Evolutionary conservation across 2,797 vertebrate species (phyloP).

Genomic region (Centropyge bicolor): DNA sequence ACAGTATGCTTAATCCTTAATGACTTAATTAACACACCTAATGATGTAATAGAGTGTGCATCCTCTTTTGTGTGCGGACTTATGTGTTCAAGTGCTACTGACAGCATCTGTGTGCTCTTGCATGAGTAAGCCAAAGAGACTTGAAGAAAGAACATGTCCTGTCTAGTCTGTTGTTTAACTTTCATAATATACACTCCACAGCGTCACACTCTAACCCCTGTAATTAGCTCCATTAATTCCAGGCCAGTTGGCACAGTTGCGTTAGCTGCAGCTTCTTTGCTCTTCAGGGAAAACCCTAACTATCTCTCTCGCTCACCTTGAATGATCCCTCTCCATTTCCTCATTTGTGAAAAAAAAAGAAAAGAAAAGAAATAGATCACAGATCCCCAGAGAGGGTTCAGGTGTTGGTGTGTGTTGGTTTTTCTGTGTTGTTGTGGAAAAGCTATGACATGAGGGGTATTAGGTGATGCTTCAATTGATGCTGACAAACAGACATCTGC

Average conservation of each 20-base stretch:
- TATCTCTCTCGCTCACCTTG: constrained; percentile 12
- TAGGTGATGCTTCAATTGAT: constrained; percentile 54
- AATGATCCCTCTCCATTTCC: constrained; percentile 54
- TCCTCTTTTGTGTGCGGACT: not conserved
- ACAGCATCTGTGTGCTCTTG: constrained; percentile 1
- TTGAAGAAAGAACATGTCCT: not conserved
- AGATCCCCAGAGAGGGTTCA: constrained; percentile 55
- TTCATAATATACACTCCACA: constrained; percentile 5
- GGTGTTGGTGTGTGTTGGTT: constrained; percentile 47
- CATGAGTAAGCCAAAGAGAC: constrained; percentile 2
- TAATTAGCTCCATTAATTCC: constrained; percentile 25
- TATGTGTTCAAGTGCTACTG: not conserved
- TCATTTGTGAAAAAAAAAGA: constrained; percentile 44
- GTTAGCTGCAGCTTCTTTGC: constrained; percentile 5
- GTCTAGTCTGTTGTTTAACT: constrained; percentile 3
- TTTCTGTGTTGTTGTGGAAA: constrained; percentile 60
- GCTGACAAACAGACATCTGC: constrained; percentile 66
- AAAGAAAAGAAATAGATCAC: constrained; percentile 55
- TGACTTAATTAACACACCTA: not conserved
- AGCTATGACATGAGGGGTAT: constrained; percentile 57
- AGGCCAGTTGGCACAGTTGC: constrained; percentile 1
- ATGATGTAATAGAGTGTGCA: not conserved
- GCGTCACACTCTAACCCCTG: not conserved
- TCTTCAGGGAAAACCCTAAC: constrained; percentile 28
- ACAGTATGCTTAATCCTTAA: constrained; percentile 1